Evolutionary conservation across 1,140 invertebrate species (phyloP).

Genomic region (Aphaenogaster rudis): DNA sequence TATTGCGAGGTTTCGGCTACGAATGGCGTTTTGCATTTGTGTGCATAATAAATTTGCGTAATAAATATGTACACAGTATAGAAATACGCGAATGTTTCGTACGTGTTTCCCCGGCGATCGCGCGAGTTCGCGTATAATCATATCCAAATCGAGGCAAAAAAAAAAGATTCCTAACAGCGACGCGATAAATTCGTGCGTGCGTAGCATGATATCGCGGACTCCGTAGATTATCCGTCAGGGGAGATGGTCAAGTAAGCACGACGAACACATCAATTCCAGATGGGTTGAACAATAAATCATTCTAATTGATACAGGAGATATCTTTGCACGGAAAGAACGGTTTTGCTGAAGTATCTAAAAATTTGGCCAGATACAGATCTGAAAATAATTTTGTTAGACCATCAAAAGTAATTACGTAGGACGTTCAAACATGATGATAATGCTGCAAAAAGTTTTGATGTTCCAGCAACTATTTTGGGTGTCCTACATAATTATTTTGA

Average conservation of each 20-base stretch:
- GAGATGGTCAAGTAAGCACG: background rate
- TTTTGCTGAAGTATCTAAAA: no score
- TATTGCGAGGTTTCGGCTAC: constrained; percentile 31
- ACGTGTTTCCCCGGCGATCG: background rate
- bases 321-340: background rate
- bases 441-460: no score
- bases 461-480: no score
- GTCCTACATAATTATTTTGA: no score
- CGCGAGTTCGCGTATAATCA: constrained; percentile 16
- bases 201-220: constrained; percentile 17
- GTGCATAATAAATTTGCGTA: constrained; percentile 44
- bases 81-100: constrained; percentile 48
- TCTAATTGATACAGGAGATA: background rate
- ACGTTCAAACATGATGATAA: no score
- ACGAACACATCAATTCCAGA: constrained; percentile 3
- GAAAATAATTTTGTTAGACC: no score
- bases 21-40: constrained; percentile 36
- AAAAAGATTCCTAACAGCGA: constrained; percentile 21
- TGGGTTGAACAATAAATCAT: background rate
- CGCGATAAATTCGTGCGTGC: constrained; percentile 50
- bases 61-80: constrained; percentile 35
- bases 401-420: no score
- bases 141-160: constrained; percentile 15
- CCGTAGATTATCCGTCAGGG: constrained; percentile 8
- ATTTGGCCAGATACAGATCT: no score